Conservation (phyloP, 92 coral and sea anemone species). For the Ricordea florida region DNA sequence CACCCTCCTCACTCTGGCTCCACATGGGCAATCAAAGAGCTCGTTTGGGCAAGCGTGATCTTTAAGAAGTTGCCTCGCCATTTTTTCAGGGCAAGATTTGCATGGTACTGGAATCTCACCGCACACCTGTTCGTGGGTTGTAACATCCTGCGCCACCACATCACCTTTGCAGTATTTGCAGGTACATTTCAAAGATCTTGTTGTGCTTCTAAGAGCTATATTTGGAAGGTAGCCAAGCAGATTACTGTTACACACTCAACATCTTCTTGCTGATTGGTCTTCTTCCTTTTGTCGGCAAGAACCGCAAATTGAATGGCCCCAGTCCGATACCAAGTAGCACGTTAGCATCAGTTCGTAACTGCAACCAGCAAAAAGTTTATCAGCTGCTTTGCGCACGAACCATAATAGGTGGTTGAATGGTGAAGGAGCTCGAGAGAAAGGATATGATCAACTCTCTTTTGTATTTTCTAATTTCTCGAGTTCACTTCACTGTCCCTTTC, state of each 20-base stretch:
- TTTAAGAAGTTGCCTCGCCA: neutral
- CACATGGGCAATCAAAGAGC: neutral
- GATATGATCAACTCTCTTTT: no score
- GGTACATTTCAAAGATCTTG: neutral
- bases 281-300: neutral
- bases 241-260: neutral
- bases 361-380: neutral
- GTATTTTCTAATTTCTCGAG: no score
- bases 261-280: neutral
- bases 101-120: slow-evolving; percentile 9
- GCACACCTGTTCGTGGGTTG: neutral
- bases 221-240: neutral
- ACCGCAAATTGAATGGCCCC: slow-evolving; percentile 2
- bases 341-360: slow-evolving; percentile 20
- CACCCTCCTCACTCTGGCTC: slow-evolving; percentile 7
- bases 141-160: neutral
- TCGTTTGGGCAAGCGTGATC: neutral
- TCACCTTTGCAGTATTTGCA: neutral
- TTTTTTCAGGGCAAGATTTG: neutral
- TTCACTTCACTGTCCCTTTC: no score
- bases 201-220: slow-evolving; percentile 7
- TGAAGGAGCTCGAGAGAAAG: no score
- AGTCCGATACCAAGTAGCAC: slow-evolving; percentile 11
- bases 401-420: no score
- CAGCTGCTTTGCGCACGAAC: no score